Evolutionary conservation across 1,140 invertebrate species (phyloP).

Genomic region (Liolophura sinensis): DNA sequence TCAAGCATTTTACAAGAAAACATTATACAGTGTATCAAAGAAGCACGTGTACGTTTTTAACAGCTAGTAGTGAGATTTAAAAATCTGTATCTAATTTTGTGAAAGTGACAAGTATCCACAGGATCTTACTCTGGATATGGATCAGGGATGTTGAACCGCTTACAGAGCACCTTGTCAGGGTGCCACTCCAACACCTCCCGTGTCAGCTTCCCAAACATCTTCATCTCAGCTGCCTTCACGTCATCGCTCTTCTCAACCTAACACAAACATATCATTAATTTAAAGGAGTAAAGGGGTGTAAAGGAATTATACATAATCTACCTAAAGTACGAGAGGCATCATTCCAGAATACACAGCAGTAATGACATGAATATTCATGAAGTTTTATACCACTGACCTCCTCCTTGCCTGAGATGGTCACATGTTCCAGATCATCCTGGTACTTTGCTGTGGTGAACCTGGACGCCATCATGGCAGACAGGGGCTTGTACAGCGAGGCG

Average conservation of each 20-base stretch:
- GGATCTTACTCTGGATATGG: constrained; percentile 69
- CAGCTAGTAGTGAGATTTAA: background rate
- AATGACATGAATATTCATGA: background rate
- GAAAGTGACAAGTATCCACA: background rate
- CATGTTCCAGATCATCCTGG: constrained; percentile 50
- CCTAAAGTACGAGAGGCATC: too few species aligned
- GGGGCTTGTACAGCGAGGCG: constrained; percentile 71
- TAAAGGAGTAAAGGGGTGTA: background rate
- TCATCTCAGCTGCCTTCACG: constrained; percentile 72
- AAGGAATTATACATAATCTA: too few species aligned
- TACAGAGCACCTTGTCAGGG: constrained; percentile 83
- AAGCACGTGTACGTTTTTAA: background rate
- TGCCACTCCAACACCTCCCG: constrained; percentile 76
- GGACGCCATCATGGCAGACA: constrained; percentile 70
- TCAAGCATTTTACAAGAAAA: too few species aligned
- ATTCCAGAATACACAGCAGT: too few species aligned
- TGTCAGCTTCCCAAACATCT: constrained; percentile 83
- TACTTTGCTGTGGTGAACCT: constrained; percentile 66
- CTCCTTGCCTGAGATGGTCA: constrained; percentile 48
- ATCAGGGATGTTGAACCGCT: constrained; percentile 93
- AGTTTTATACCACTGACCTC: constrained; percentile 29
- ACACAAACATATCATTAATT: constrained; percentile 9
- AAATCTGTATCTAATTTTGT: too few species aligned
- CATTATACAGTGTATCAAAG: too few species aligned
- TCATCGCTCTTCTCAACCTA: constrained; percentile 48